Conservation (phyloP, 2,797 vertebrate genomes). For the Poliocrania exsul region DNA sequence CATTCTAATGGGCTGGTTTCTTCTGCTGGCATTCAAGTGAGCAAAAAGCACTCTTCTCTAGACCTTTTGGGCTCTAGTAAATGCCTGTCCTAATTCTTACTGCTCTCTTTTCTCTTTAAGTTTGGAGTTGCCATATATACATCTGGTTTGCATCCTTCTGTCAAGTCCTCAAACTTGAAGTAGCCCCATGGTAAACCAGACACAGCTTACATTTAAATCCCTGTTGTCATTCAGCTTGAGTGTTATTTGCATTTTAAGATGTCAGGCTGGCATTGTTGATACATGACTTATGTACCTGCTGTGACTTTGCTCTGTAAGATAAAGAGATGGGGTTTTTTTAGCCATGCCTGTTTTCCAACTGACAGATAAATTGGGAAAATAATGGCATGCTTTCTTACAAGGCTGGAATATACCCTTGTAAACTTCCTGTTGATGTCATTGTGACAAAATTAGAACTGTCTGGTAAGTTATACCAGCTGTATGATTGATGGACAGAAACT, state of each 20-base stretch:
- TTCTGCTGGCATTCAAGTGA: background rate
- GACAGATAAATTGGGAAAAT: conserved; percentile 23
- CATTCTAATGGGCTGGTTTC: background rate
- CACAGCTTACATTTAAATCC: background rate
- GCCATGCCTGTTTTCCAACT: background rate
- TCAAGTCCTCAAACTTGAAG: background rate
- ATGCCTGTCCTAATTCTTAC: background rate
- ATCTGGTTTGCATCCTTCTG: background rate
- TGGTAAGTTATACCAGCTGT: background rate
- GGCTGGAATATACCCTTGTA: conserved; percentile 4
- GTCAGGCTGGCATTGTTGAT: background rate
- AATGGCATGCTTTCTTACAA: background rate
- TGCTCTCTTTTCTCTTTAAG: background rate
- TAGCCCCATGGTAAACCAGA: background rate
- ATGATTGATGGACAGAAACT: background rate
- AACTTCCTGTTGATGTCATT: background rate
- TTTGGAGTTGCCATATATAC: background rate
- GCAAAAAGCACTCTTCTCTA: background rate
- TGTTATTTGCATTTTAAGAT: background rate
- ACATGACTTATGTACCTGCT: background rate
- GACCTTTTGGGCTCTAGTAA: background rate
- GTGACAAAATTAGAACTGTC: background rate
- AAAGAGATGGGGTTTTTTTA: background rate
- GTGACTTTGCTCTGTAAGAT: background rate
- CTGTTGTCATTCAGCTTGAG: background rate